phyloP scores from a whole-genome alignment of 2,888 invertebrate genomes.

The Drosophila monieri region DNA sequence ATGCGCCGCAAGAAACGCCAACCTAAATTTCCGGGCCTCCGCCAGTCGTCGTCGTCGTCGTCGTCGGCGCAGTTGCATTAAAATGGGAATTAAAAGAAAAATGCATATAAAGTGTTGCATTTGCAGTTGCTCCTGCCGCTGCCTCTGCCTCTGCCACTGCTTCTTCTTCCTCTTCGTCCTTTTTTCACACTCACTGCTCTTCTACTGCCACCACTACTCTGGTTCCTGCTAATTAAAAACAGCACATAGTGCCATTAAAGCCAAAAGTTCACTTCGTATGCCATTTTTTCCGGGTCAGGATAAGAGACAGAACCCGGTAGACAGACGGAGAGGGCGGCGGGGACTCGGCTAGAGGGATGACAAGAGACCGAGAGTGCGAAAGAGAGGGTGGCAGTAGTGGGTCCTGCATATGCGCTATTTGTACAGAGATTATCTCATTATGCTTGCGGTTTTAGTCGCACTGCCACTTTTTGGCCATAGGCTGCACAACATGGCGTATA shows the following conservation, averaged over 20 bases:
- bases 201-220: slow-evolving; percentile 8
- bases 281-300: slow-evolving; percentile 46
- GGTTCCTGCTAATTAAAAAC: slow-evolving; percentile 69
- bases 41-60: slow-evolving; percentile 33
- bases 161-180: slow-evolving; percentile 17
- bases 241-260: slow-evolving; percentile 72
- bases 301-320: slow-evolving; percentile 35
- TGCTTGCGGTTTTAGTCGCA: slow-evolving; percentile 63
- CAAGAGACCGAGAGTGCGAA: background rate
- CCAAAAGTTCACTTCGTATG: slow-evolving; percentile 68
- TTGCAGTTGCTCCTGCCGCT: slow-evolving; percentile 50
- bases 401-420: slow-evolving; percentile 63
- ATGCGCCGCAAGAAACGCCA: slow-evolving; percentile 64
- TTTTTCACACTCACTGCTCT: slow-evolving; percentile 40
- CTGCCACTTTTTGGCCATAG: slow-evolving; percentile 61
- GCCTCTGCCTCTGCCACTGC: background rate
- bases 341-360: slow-evolving; percentile 1
- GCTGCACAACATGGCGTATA: slow-evolving; percentile 69
- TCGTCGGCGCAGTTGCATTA: slow-evolving; percentile 55
- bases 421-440: slow-evolving; percentile 75
- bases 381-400: slow-evolving; percentile 21
- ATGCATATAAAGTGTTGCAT: slow-evolving; percentile 78
- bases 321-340: background rate
- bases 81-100: slow-evolving; percentile 74
- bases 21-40: slow-evolving; percentile 65